Conservation (phyloP, 2,888 invertebrate genomes). For the Deroplatys truncata region DNA sequence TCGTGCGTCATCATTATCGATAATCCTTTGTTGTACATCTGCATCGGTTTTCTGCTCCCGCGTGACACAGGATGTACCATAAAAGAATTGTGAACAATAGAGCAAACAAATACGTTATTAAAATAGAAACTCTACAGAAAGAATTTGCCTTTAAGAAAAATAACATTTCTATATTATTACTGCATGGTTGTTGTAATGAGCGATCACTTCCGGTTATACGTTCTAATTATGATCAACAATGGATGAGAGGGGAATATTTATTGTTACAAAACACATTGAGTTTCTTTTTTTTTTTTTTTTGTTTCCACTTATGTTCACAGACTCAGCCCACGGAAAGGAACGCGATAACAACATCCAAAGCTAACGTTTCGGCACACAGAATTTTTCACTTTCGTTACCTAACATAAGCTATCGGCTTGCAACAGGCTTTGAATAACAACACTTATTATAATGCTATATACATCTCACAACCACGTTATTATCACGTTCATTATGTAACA, state of each 20-base stretch:
- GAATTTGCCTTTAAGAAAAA: no score
- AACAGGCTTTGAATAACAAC: neutral
- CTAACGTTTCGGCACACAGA: neutral
- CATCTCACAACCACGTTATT: neutral
- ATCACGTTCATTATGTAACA: neutral
- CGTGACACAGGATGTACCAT: no score
- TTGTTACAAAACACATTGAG: neutral
- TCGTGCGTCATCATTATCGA: no score
- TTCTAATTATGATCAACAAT: neutral
- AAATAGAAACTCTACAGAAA: no score
- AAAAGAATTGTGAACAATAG: no score
- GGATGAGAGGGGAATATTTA: neutral
- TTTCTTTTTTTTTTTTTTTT: neutral
- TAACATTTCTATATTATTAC: no score
- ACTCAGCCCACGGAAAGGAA: neutral
- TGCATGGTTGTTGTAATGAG: no score
- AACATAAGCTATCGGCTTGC: neutral
- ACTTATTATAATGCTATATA: neutral
- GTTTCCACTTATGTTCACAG: neutral
- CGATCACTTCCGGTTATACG: no score
- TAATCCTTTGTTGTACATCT: no score
- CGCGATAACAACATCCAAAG: neutral
- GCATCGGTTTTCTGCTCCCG: no score
- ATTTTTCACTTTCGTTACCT: neutral
- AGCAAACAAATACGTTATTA: no score